Conservation (phyloP, 2,113 vertebrate species). For the Anolis sagrei region DNA sequence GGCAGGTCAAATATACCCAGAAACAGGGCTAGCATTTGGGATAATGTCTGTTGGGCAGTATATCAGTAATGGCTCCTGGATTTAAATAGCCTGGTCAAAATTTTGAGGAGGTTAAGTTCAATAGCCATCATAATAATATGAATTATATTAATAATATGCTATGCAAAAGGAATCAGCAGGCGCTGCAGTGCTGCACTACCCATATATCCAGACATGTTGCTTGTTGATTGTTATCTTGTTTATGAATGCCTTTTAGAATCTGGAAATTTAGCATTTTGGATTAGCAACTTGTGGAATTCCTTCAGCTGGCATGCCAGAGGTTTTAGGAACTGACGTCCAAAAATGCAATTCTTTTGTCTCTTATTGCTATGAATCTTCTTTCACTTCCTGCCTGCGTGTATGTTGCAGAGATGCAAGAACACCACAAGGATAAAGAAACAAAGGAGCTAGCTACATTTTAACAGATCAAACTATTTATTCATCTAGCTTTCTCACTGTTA, state of each 20-base stretch:
- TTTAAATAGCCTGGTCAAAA: not conserved
- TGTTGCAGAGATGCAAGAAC: not conserved
- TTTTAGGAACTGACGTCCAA: too few species aligned
- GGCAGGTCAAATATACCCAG: too few species aligned
- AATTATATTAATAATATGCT: too few species aligned
- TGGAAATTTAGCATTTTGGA: too few species aligned
- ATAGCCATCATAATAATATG: not conserved
- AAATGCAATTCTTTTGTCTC: too few species aligned
- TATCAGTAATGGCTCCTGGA: not conserved
- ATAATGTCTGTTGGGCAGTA: too few species aligned
- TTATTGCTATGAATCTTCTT: not conserved
- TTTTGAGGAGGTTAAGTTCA: not conserved
- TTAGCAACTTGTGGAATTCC: too few species aligned
- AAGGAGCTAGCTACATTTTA: not conserved
- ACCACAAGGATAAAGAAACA: not conserved
- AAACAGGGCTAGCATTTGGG: too few species aligned
- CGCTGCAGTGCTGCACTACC: not conserved
- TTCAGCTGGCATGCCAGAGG: too few species aligned
- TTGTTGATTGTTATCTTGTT: not conserved
- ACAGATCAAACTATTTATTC: not conserved
- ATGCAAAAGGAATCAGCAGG: not conserved
- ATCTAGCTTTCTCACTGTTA: not conserved
- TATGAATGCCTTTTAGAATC: not conserved
- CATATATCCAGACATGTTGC: not conserved
- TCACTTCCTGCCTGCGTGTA: not conserved